Base-by-base conservation (phyloP, 2,113 vertebrate genomes). In the Urocynchramus pylzowi region DNA sequence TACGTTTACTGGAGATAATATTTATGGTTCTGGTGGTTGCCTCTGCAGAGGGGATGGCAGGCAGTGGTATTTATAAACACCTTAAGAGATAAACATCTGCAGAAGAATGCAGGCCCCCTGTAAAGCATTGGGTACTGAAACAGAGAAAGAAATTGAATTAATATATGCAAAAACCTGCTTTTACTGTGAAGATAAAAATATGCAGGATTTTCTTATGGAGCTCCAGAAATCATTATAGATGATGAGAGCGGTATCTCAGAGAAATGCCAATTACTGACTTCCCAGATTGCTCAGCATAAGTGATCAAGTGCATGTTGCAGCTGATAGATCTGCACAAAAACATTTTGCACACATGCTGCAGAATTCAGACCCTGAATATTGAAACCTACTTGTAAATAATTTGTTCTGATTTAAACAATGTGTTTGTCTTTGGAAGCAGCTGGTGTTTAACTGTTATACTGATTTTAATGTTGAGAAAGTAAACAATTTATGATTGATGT, bases 331-430 rank as follows among this genome's bases (percentile, higher is more conserved):
- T 74, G 59, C 59, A 69, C 19, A 61, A 67, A 61, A 96, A 63
- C 30, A 39, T 65, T 91, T 61, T 93, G 63, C 75, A 85, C 69
- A 65, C 67, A 87, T 85, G 50, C 67, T 79, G 50, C 71, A 96
- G 83, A 80, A 96, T 94, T 93, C 70, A 82, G 50, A 57, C 61
- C 28, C 67, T 65, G 84, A 91, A 73, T 90, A 85, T 80, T 93
- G 74, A 93, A 95, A 80, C 59, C 42, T 95, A 87, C 78, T 94
- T 91, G 84, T 96, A 95, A 96, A 97, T 94, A 89, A 95, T 94
- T 94, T 96, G 53, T 47, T 91, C 82, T 73, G 93, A 85, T 87
- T 96, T 87, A 96, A 94, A 93, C 84, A 97, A 89, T 92, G 79
- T 73, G 59, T 93, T 95, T 95, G 44, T 87, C 84, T 94, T 95